Evolutionary conservation across 2,113 vertebrate genomes (phyloP), one percentile per base, ranked within the genome.

Genomic region (Azemiops feae): DNA sequence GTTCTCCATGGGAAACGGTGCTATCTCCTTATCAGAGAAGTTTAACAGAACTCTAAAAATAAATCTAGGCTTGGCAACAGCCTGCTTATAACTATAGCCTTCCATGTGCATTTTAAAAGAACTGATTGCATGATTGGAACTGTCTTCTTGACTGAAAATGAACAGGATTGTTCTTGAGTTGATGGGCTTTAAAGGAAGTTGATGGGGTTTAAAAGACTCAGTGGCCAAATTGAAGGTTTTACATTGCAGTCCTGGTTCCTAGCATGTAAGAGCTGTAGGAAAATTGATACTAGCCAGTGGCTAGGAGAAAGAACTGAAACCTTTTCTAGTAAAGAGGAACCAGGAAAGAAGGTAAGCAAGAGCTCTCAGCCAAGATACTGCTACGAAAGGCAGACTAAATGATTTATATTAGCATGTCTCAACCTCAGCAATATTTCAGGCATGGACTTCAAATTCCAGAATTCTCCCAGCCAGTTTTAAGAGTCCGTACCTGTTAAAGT

Each of bases 21-120:
- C 45, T 91, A 86, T 90, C 95, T 85, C 74, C 53, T 93, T 90
- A 91, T 92, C 91, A 95, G 53, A 53, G 95, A 91, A 18, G 27
- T 10, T 91, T 94, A 95, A 95, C 89, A 94, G 12, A 54, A 89
- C 0, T 57, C 60, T 74, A 57, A 52, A 58, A 93, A 94, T 30
- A 88, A 94, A 95, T 91, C 5, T 43, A n/a, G 34, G 11, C 18
- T 53, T 88, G 47, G 45, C 43, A 91, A n/a, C 89, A 74, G 30
- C n/a, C 4, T 34, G 1, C 30, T 55, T 34, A 43, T 27, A 58
- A 58, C 22, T 89, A 58, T 20, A 34, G 30, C 14, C 9, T 52
- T 74, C 18, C 60, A 30, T 14, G 69, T 27, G 86, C 43, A 60
- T 87, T 92, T 58, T 5, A n/a, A 86, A 58, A 58, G 18, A 58